phyloP scores from a whole-genome alignment of 2,888 invertebrate species.

The Dryocosmus kuriphilus region DNA sequence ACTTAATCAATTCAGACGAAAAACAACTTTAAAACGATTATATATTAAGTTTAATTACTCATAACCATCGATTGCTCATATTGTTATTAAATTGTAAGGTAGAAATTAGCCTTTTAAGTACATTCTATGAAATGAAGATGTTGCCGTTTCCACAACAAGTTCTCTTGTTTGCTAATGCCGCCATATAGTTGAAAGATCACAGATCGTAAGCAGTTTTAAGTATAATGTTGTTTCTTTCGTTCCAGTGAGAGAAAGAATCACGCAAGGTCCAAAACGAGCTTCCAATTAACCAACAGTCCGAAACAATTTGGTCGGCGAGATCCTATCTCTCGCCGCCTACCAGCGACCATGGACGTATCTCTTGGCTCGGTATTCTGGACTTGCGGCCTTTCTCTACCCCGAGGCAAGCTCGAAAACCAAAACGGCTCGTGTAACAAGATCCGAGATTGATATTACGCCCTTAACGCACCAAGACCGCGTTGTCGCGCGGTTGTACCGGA shows the following conservation, averaged over 20 bases:
- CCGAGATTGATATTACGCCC: conserved; percentile 61
- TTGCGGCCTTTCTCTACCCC: conserved; percentile 58
- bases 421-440: conserved; percentile 63
- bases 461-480: conserved; percentile 55
- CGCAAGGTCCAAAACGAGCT: conserved; percentile 68
- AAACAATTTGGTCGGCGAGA: conserved; percentile 74
- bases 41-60: no score
- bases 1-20: no score
- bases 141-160: background rate
- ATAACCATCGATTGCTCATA: no score
- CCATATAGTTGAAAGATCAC: conserved; percentile 29
- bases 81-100: no score
- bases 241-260: conserved; percentile 38
- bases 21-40: no score
- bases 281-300: conserved; percentile 76
- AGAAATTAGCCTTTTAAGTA: background rate
- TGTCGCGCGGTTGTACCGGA: conserved; percentile 57
- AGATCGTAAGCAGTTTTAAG: conserved; percentile 36
- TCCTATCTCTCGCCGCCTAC: conserved; percentile 66
- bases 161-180: conserved; percentile 20
- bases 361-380: conserved; percentile 58
- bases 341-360: conserved; percentile 59
- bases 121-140: background rate
- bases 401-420: conserved; percentile 55
- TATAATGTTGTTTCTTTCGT: conserved; percentile 35